Evolutionary conservation across 2,888 invertebrate genomes (phyloP).

Genomic region (Monoplex corrugatus): DNA sequence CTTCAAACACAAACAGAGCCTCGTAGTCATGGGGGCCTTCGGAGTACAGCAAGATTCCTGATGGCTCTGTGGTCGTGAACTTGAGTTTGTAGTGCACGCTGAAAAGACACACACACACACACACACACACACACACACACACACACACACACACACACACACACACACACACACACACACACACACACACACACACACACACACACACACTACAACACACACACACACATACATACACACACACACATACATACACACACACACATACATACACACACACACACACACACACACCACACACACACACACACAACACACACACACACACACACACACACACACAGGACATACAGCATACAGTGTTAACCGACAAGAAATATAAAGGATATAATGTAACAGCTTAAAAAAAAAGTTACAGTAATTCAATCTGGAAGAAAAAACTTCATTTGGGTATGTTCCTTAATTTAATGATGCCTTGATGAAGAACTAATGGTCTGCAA

Average conservation of each 20-base stretch:
- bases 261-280: background rate
- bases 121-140: conserved; percentile 27
- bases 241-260: conserved; percentile 1
- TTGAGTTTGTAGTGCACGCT: conserved; percentile 56
- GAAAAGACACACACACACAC: background rate
- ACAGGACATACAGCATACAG: too few species aligned
- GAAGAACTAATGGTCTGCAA: too few species aligned
- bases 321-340: too few species aligned
- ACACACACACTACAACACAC: background rate
- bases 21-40: conserved; percentile 56
- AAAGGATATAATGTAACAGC: too few species aligned
- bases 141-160: conserved; percentile 6
- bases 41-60: conserved; percentile 55
- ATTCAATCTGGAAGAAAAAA: too few species aligned
- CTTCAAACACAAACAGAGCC: conserved; percentile 53
- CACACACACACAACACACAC: too few species aligned
- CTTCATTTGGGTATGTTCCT: too few species aligned
- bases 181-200: conserved; percentile 3
- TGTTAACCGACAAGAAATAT: too few species aligned
- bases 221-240: conserved; percentile 35
- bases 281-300: too few species aligned
- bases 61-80: conserved; percentile 49
- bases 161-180: background rate
- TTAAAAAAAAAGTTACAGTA: too few species aligned
- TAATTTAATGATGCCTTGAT: too few species aligned